These are phyloP conservation scores for Brachionus sp. DNA, from an alignment of 1,140 invertebrate species.

Conservation along the genomic window DNA sequence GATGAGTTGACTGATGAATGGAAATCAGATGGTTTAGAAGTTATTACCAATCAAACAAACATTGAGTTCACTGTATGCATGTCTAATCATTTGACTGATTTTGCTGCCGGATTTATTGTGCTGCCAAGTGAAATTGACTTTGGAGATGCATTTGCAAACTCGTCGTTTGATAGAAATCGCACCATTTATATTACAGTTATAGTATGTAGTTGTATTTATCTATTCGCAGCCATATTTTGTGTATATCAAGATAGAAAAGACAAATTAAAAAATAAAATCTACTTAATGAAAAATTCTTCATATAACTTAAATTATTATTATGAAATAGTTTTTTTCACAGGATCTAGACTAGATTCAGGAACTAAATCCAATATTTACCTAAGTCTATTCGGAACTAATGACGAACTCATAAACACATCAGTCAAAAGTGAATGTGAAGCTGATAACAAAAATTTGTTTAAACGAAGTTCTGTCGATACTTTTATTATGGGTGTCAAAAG, in stretches of 20 bases:
- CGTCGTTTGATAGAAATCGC: slow-evolving; percentile 63
- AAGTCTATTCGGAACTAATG: neutral
- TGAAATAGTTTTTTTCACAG: slow-evolving; percentile 63
- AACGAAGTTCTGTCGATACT: slow-evolving; percentile 58
- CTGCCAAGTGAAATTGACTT: slow-evolving; percentile 60
- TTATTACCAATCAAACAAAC: slow-evolving; percentile 51
- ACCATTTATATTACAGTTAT: slow-evolving; percentile 64
- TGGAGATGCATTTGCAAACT: slow-evolving; percentile 57
- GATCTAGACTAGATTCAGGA: slow-evolving; percentile 59
- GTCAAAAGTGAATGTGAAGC: neutral
- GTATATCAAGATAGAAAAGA: slow-evolving; percentile 61
- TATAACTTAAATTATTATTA: slow-evolving; percentile 62
- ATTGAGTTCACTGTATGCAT: slow-evolving; percentile 49
- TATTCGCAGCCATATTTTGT: slow-evolving; percentile 60
- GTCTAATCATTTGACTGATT: slow-evolving; percentile 58
- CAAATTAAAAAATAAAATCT: slow-evolving; percentile 53
- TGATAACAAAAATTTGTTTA: slow-evolving; percentile 57
- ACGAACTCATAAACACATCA: neutral
- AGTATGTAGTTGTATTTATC: slow-evolving; percentile 59
- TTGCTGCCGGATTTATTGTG: slow-evolving; percentile 57
- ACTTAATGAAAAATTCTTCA: slow-evolving; percentile 57
- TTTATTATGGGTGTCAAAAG: slow-evolving; percentile 62
- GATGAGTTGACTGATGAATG: slow-evolving; percentile 48
- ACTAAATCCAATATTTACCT: slow-evolving; percentile 61
- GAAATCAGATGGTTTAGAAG: slow-evolving; percentile 50